phyloP scores from a whole-genome alignment of 1,140 invertebrate genomes.

The Lepeophtheirus salmonis region DNA sequence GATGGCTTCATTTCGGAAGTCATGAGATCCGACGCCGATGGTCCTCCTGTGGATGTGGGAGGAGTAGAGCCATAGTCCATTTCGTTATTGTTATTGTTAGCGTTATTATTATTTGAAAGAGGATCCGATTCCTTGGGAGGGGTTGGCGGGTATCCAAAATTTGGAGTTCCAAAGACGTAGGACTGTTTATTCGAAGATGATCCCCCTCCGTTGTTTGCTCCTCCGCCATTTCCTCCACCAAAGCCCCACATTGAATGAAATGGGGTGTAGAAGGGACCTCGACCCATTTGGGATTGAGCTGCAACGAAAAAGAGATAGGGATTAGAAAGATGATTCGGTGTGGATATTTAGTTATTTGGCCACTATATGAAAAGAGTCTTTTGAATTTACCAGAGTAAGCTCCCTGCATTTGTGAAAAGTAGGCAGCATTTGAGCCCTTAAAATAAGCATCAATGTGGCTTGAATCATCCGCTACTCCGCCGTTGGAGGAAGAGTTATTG shows the following conservation, averaged over 20 bases:
- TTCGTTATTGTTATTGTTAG: not conserved
- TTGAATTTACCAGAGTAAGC: slow-evolving; percentile 7
- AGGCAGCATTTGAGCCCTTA: slow-evolving; percentile 1
- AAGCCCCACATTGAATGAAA: slow-evolving; percentile 11
- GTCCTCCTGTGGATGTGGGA: not conserved
- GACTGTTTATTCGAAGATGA: not conserved
- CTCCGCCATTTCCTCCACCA: not conserved
- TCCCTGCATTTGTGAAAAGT: slow-evolving; percentile 15
- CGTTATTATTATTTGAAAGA: slow-evolving; percentile 1
- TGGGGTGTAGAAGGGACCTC: slow-evolving; percentile 7
- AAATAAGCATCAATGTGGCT: slow-evolving; percentile 7
- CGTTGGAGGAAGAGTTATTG: not conserved
- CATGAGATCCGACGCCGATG: not conserved
- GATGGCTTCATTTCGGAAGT: slow-evolving; percentile 4
- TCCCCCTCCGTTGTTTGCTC: not conserved
- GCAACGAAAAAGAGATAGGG: not conserved
- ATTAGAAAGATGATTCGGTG: not conserved
- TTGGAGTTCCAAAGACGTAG: slow-evolving; percentile 1
- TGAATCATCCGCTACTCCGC: not conserved
- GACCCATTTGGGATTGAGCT: slow-evolving; percentile 15
- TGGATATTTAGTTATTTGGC: not conserved
- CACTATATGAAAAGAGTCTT: not conserved
- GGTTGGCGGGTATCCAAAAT: slow-evolving; percentile 16
- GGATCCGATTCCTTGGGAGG: not conserved
- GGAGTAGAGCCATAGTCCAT: not conserved